Conservation (phyloP, 92 coral and sea anemone species). For the Phenganax stokvisi region DNA sequence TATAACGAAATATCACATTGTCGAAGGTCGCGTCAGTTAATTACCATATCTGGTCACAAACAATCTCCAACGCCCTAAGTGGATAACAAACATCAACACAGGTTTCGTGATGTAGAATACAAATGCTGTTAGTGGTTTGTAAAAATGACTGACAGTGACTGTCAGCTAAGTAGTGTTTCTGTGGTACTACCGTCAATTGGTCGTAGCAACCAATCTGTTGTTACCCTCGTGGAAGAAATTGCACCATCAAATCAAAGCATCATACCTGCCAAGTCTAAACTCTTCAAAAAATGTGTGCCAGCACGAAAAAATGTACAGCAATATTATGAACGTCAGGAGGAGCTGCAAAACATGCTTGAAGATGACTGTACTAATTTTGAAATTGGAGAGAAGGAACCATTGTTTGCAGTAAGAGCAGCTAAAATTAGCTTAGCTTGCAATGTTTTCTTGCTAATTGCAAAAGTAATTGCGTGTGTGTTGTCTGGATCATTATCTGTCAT, state of each 20-base stretch:
- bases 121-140: neutral
- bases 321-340: conserved; percentile 72
- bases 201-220: conserved; percentile 41
- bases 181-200: too few species aligned
- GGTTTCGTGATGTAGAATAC: too few species aligned
- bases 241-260: conserved; percentile 68
- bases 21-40: too few species aligned
- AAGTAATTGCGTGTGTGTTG: conserved; percentile 68
- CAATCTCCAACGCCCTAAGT: too few species aligned
- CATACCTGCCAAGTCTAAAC: neutral
- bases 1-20: too few species aligned
- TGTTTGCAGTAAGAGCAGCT: conserved; percentile 50
- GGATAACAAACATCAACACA: too few species aligned
- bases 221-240: conserved; percentile 68
- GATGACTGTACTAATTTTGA: conserved; percentile 14
- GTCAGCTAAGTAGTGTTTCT: too few species aligned
- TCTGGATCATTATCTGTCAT: conserved; percentile 96
- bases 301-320: conserved; percentile 64
- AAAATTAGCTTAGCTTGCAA: conserved; percentile 70
- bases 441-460: conserved; percentile 58
- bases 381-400: neutral
- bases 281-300: conserved; percentile 14
- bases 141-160: too few species aligned
- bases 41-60: too few species aligned
- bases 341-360: conserved; percentile 51